Conservation (phyloP, 1,140 invertebrate species). For the Danaus plexippus region DNA sequence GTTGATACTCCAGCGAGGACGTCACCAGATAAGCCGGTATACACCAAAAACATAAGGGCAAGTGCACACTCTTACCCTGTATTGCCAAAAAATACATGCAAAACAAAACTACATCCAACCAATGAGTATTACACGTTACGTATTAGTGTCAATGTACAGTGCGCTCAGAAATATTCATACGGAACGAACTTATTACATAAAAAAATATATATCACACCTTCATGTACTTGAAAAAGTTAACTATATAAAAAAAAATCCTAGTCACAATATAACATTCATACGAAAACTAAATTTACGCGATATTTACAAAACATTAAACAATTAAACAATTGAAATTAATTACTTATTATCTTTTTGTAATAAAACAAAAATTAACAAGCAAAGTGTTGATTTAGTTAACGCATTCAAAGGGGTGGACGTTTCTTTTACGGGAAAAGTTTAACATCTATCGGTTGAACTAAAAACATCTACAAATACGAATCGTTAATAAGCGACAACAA, state of each 20-base stretch:
- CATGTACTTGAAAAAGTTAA: too few relatives aligned
- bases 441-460: too few relatives aligned
- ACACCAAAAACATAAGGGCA: conserved; percentile 5
- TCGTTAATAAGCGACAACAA: too few relatives aligned
- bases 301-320: too few relatives aligned
- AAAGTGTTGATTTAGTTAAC: background rate
- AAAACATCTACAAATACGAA: too few relatives aligned
- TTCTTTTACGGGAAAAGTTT: too few relatives aligned
- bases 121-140: conserved; percentile 38
- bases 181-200: conserved; percentile 1
- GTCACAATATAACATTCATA: too few relatives aligned
- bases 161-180: background rate
- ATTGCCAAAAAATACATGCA: conserved; percentile 19
- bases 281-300: too few relatives aligned
- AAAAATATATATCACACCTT: conserved; percentile 8
- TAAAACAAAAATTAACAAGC: conserved; percentile 17
- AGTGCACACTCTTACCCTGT: conserved; percentile 17
- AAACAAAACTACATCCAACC: conserved; percentile 27
- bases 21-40: too few relatives aligned
- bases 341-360: conserved; percentile 21
- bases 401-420: too few relatives aligned
- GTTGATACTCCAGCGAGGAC: background rate
- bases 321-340: conserved; percentile 2
- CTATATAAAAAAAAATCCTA: too few relatives aligned
- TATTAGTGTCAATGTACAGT: conserved; percentile 1